Conservation (phyloP, 2,888 invertebrate species). For the Aporophyla lueneburgensis region DNA sequence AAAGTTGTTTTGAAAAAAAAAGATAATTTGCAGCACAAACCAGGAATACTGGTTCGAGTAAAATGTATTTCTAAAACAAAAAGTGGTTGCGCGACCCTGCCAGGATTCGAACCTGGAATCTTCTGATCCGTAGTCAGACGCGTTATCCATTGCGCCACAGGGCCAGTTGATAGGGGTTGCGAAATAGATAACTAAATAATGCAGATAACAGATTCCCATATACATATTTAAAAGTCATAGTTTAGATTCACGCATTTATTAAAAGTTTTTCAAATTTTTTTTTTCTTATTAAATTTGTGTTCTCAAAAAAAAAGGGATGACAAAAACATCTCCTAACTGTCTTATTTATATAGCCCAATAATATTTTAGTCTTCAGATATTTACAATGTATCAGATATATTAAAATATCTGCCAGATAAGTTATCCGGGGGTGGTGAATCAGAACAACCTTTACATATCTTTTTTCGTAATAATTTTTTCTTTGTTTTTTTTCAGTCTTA, state of each 20-base stretch:
- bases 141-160: conserved; percentile 93
- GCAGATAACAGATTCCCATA: background rate
- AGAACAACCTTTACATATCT: background rate
- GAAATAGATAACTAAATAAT: conserved; percentile 45
- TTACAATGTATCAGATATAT: background rate
- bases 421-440: background rate
- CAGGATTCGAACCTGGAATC: conserved; percentile 93
- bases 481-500: conserved; percentile 94
- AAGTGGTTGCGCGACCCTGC: conserved; percentile 85
- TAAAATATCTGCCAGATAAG: background rate
- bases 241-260: background rate
- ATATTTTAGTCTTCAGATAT: background rate
- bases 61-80: conserved; percentile 26
- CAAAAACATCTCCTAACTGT: too few species aligned
- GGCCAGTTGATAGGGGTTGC: conserved; percentile 76
- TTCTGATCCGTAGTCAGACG: conserved; percentile 94
- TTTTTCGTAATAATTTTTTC: background rate
- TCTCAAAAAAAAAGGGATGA: background rate
- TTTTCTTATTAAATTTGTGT: background rate
- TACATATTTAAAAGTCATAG: fast-evolving
- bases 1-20: background rate
- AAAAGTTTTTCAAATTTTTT: background rate
- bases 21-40: background rate
- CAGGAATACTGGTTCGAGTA: background rate
- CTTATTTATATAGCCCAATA: background rate